Evolutionary conservation across 1,140 invertebrate genomes (phyloP).

Genomic region (Marisa cornuarietis): DNA sequence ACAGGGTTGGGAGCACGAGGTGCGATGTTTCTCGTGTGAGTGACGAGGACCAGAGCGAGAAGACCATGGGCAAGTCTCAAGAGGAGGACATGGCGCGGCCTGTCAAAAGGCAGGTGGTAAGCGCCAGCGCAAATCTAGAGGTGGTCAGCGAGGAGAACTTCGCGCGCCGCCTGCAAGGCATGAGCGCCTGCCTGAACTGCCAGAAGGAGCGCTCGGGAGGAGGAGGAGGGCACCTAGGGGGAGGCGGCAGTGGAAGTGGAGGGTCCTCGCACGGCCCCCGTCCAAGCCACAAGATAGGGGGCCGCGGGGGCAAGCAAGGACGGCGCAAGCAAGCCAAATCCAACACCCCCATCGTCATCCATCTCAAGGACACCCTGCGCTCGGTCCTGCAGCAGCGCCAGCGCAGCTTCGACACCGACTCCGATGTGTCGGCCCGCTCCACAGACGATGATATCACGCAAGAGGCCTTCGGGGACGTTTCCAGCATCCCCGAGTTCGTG

Average conservation of each 20-base stretch:
- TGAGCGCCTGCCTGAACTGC: slow-evolving; percentile 59
- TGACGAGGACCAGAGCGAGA: background rate
- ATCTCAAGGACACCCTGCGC: slow-evolving; percentile 57
- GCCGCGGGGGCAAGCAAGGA: slow-evolving; percentile 37
- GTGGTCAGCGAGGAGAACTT: slow-evolving; percentile 54
- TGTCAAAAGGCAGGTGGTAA: slow-evolving; percentile 52
- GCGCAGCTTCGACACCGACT: slow-evolving; percentile 39
- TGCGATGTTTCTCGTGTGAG: background rate
- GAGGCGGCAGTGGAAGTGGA: background rate
- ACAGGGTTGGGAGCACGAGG: background rate
- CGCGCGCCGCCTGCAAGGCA: slow-evolving; percentile 40
- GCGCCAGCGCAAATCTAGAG: slow-evolving; percentile 47
- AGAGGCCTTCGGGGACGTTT: slow-evolving; percentile 24
- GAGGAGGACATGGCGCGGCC: slow-evolving; percentile 27
- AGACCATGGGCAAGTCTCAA: slow-evolving; percentile 25
- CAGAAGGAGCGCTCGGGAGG: slow-evolving; percentile 43
- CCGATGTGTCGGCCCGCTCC: slow-evolving; percentile 29
- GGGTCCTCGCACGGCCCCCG: background rate
- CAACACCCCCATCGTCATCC: slow-evolving; percentile 60
- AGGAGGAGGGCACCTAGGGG: slow-evolving; percentile 5
- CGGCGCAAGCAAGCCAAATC: slow-evolving; percentile 48
- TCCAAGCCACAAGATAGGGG: slow-evolving; percentile 5
- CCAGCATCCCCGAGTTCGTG: slow-evolving; percentile 39
- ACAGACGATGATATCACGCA: slow-evolving; percentile 30
- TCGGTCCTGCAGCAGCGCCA: slow-evolving; percentile 49